Evolutionary conservation across 2,113 vertebrate species (phyloP), one percentile per base, ranked within the genome.

Genomic region (Tylochromis polylepis): DNA sequence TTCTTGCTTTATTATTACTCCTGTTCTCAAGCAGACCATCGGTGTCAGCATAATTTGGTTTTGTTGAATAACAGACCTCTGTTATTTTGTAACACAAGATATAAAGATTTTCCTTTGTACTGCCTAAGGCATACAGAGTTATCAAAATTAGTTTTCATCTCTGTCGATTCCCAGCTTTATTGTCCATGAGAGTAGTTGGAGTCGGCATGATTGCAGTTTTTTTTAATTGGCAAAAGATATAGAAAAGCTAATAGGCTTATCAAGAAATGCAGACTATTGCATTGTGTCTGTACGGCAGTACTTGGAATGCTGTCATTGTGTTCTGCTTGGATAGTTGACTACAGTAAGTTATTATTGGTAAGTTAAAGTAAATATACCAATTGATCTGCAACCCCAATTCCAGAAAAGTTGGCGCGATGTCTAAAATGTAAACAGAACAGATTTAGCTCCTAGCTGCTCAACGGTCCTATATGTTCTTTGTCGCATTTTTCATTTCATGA

Each of bases 31-130:
- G 82, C 89, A 90, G 91, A 88, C 91, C 89, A 88, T 94, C 79
- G 84, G 81, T 93, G 91, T 94, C 93, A 89, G 87, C 85, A 90
- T 93, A 94, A 94, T 95, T 91, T 93, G 89, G 87, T 95, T 94
- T 93, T 88, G 79, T 91, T 92, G 90, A 94, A 94, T 93, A 90
- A 93, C 88, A 92, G 92, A 90, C 85, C 87, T 89, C 20, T 89
- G 82, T 89, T 91, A 90, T 93, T 93, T 89, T 90, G 85, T 83
- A 65, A 60, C 81, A 43, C 67, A 79, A 87, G 82, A 91, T 91
- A 88, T 86, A 91, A 92, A 85, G 85, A 93, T 91, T 92, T 53
- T 87, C 90, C 53, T 90, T 92, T 89, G 78, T 89, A 81, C 83
- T 38, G 88, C 90, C 31, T 36, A 31, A 87, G 85, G 91, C 89